Evolutionary conservation across 2,888 invertebrate genomes (phyloP), one percentile per base, ranked within the genome.

Genomic region (Microchrysa polita): DNA sequence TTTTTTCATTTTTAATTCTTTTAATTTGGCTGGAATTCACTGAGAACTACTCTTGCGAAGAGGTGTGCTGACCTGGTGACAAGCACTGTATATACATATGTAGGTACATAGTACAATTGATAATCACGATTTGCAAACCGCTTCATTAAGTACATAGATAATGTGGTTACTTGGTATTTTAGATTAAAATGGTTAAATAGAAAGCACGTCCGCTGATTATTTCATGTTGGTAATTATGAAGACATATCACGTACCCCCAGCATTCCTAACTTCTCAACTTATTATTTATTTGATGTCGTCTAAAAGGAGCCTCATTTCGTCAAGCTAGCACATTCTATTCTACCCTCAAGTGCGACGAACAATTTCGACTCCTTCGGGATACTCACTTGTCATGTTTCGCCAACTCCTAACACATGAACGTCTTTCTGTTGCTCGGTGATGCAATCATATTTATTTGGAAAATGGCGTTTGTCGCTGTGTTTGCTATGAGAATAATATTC

Each of bases 201-300:
- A 60, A 65, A 67, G 65, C 73, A 65, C 73, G 65, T 73, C 48
- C 48, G 55, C 42, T 65, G 27, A 74, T 69, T 74, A 76, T 74
- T 74, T 76, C 74, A 76, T 76, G 71, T 12, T 27, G 61, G 74
- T 67, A 76, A 73, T 76, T 76, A 76, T 74, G 65, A 74, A 76
- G 76, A 76, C 76, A 76, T 59, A 76, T 76, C 76, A 76, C 76
- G 76, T 76, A 74, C 60, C 34, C 71, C 52, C 74, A 73, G 71
- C 73, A 74, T 76, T 76, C 69, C 71, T 73, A 76, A 76, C 73
- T 74, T 74, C 65, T 55, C 55, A n/a, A n/a, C n/a, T n/a, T n/a
- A n/a, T n/a, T n/a, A n/a, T n/a, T n/a, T n/a, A n/a, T 7, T 34
- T 34, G 27, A 2, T 20, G 57, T 20, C 40, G 22, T 10, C 69